Evolutionary conservation across 2,888 invertebrate genomes (phyloP).

Genomic region (Amphimallon solstitiale): DNA sequence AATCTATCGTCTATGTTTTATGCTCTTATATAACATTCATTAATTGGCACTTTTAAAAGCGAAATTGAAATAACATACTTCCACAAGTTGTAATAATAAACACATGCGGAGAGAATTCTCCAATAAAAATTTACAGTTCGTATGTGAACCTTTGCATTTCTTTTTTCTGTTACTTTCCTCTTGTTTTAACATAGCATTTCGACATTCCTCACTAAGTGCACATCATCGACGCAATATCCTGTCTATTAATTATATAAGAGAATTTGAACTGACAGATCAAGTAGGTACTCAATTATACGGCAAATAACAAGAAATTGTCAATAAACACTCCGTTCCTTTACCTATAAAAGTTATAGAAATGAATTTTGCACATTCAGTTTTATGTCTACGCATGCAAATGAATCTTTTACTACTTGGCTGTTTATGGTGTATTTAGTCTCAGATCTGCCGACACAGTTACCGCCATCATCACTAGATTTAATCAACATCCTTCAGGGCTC

Average conservation of each 20-base stretch:
- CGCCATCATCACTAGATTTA: not conserved
- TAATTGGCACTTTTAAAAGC: too few species aligned
- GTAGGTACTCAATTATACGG: not conserved
- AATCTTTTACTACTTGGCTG: not conserved
- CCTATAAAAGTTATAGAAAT: not conserved
- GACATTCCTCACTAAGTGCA: too few species aligned
- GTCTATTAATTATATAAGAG: not conserved
- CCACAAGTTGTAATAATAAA: too few species aligned
- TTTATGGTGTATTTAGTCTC: not conserved
- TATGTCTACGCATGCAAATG: constrained; percentile 9
- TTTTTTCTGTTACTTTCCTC: too few species aligned
- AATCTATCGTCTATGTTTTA: too few species aligned
- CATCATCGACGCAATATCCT: too few species aligned
- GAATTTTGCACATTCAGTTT: not conserved
- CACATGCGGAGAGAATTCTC: too few species aligned
- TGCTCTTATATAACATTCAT: too few species aligned
- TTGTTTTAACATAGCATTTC: too few species aligned
- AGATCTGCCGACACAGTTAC: not conserved
- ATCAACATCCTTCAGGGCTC: not conserved
- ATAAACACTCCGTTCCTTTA: constrained; percentile 2
- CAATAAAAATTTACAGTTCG: too few species aligned
- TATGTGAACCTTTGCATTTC: too few species aligned
- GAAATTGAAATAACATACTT: too few species aligned
- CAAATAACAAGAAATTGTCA: not conserved
- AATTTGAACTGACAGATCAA: not conserved